Percentiles rank a stretch among this genome's conserved stretches.
These are phyloP conservation scores for Scaptomyza polygonia DNA, from an alignment of 2,888 invertebrate genomes.

Conservation along the genomic window DNA sequence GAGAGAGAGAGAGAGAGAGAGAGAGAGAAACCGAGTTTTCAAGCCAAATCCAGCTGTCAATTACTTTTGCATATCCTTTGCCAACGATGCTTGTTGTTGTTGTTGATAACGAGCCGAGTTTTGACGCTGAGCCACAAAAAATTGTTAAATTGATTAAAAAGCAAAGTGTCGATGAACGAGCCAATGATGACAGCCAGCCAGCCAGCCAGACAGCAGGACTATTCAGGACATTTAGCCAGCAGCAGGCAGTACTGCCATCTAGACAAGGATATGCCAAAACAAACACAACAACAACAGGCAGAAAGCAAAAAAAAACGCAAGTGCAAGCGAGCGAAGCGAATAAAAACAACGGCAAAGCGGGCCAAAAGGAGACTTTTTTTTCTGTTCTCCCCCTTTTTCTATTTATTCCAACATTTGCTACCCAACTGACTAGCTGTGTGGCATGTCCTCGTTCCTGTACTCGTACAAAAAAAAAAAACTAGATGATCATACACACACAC, in stretches of 20 bases:
- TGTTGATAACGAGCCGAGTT: conserved; percentile 52
- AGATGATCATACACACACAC: conserved; percentile 1
- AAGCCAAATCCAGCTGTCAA: conserved; percentile 60
- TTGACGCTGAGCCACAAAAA: conserved; percentile 47
- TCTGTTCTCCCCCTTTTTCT: neutral
- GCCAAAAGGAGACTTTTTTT: neutral
- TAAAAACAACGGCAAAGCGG: conserved; percentile 14
- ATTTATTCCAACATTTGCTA: neutral
- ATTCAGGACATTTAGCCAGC: conserved; percentile 22
- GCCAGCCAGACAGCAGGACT: conserved; percentile 7
- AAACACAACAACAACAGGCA: neutral
- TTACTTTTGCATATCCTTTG: conserved; percentile 71
- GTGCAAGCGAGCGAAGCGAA: conserved; percentile 32
- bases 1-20: neutral
- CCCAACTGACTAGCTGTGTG: conserved; percentile 1
- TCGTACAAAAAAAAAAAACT: neutral
- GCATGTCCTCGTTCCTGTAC: neutral
- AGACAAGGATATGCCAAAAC: conserved; percentile 49
- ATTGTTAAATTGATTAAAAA: conserved; percentile 82
- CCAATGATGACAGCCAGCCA: conserved; percentile 75
- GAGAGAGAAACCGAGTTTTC: neutral
- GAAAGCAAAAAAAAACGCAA: conserved; percentile 6
- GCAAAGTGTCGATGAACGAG: conserved; percentile 80
- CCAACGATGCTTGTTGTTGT: conserved; percentile 19
- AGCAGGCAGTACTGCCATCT: conserved; percentile 3